phyloP scores from a whole-genome alignment of 2,113 vertebrate species.

The Elanoides forficatus region DNA sequence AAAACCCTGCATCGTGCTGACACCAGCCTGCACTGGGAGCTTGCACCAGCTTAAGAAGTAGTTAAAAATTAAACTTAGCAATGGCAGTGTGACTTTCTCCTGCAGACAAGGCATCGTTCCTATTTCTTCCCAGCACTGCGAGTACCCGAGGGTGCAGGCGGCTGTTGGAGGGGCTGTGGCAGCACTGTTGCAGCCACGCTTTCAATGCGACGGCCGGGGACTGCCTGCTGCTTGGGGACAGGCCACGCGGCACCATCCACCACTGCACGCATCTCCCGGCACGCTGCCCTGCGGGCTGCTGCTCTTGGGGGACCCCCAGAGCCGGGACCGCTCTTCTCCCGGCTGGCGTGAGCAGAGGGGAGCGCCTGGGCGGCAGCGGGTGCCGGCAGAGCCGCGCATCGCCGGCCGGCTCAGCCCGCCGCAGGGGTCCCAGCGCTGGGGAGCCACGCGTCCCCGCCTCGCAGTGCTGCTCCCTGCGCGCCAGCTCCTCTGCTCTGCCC shows the following conservation, averaged over 20 bases:
- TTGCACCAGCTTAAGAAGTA: neutral
- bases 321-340: fast-evolving
- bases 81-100: neutral
- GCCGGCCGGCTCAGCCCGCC: fast-evolving
- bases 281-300: fast-evolving
- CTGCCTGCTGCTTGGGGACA: neutral
- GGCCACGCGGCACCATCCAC: fast-evolving
- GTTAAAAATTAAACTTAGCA: neutral
- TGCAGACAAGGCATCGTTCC: neutral
- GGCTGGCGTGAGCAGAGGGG: neutral
- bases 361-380: neutral
- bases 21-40: neutral
- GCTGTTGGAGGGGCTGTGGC: neutral
- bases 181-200: fast-evolving
- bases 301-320: fast-evolving
- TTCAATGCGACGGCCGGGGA: fast-evolving
- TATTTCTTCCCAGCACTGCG: fast-evolving
- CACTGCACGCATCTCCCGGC: fast-evolving
- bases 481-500: neutral
- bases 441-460: fast-evolving
- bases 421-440: neutral
- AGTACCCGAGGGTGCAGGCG: neutral
- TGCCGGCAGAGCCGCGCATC: fast-evolving
- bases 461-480: fast-evolving
- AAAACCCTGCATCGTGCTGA: neutral